phyloP scores from a whole-genome alignment of 2,888 invertebrate species.

The Alentia gelatinosa region DNA sequence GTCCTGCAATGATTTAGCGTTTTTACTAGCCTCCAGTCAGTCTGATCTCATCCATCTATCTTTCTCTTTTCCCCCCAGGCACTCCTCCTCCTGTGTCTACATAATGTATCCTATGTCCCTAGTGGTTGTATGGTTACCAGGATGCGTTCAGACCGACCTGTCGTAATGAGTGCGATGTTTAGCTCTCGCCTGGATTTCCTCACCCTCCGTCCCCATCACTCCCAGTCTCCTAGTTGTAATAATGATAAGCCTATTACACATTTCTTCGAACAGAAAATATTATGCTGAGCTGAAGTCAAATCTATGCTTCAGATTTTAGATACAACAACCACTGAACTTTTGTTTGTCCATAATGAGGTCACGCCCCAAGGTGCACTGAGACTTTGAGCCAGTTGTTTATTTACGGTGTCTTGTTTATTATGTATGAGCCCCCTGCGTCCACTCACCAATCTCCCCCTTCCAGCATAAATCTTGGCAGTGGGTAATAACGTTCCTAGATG shows the following conservation, averaged over 20 bases:
- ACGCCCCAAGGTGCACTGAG: too few relatives aligned
- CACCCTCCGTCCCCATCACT: too few relatives aligned
- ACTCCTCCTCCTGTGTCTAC: not conserved
- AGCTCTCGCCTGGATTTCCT: too few relatives aligned
- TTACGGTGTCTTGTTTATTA: not conserved
- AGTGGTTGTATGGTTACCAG: not conserved
- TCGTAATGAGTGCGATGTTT: not conserved
- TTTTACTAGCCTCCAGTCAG: not conserved
- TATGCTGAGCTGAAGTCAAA: too few relatives aligned
- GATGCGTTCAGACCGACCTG: not conserved
- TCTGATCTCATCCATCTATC: not conserved
- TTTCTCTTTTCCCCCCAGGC: not conserved
- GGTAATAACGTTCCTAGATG: not conserved
- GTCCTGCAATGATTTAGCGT: not conserved
- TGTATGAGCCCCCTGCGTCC: not conserved
- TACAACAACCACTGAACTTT: too few relatives aligned
- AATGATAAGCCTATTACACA: too few relatives aligned
- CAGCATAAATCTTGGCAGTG: not conserved
- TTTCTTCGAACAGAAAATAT: too few relatives aligned
- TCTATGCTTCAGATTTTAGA: too few relatives aligned
- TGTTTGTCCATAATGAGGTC: too few relatives aligned
- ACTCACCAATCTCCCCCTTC: not conserved
- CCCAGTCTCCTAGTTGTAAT: too few relatives aligned
- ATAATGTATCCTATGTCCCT: not conserved
- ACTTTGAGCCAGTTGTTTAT: too few relatives aligned